These are phyloP conservation scores for Amphipyra tragopoginis DNA, from an alignment of 2,888 invertebrate genomes.

Conservation along the genomic window DNA sequence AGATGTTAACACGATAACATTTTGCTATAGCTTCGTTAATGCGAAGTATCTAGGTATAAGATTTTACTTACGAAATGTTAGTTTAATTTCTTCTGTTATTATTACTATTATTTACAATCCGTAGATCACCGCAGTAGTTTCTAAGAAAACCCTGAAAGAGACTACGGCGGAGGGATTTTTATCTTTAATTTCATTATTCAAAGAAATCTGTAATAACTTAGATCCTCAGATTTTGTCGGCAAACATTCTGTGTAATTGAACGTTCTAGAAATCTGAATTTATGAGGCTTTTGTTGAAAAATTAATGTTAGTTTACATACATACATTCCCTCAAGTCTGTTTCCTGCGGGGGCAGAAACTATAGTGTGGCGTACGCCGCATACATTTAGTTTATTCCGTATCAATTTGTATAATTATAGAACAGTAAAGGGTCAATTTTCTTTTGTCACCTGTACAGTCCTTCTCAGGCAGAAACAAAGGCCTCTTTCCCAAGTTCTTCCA, in stretches of 20 bases:
- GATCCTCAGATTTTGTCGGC: not conserved
- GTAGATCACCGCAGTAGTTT: not conserved
- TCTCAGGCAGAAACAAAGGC: too few relatives aligned
- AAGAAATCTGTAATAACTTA: constrained; percentile 1
- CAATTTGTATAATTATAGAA: too few relatives aligned
- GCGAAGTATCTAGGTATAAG: not conserved
- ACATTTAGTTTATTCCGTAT: too few relatives aligned
- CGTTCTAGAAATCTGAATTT: constrained; percentile 1
- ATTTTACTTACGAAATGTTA: not conserved
- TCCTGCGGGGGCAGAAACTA: too few relatives aligned
- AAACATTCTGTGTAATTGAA: constrained; percentile 16
- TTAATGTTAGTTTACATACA: not conserved
- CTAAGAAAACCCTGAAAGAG: not conserved
- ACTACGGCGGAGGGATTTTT: not conserved
- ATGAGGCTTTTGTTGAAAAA: not conserved
- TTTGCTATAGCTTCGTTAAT: not conserved
- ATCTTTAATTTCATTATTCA: not conserved
- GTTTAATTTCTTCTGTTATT: not conserved
- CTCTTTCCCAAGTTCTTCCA: too few relatives aligned
- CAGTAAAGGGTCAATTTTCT: too few relatives aligned
- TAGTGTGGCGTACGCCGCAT: too few relatives aligned
- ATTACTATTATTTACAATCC: not conserved
- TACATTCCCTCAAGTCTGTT: too few relatives aligned
- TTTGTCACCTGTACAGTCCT: too few relatives aligned
- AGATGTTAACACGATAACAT: not conserved